phyloP scores from a whole-genome alignment of 2,797 vertebrate species.

The Myotis findleyi region DNA sequence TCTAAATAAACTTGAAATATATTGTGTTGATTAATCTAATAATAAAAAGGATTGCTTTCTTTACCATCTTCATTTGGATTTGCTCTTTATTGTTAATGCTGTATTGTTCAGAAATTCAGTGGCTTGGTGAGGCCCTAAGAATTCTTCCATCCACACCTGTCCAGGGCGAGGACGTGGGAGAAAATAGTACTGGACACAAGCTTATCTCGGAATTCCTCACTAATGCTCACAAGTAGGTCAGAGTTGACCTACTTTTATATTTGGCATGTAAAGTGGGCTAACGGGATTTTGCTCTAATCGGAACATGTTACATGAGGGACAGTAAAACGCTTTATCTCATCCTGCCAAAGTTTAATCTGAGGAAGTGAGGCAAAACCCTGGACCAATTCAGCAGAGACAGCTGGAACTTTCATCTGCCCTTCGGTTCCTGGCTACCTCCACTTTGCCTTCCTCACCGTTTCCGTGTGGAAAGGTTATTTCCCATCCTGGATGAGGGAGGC shows the following conservation, averaged over 20 bases:
- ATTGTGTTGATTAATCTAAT: not conserved
- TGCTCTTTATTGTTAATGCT: not conserved
- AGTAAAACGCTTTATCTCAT: constrained; percentile 75
- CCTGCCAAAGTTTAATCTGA: constrained; percentile 54
- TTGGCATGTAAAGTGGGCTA: not conserved
- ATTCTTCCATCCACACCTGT: not conserved
- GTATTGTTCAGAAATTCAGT: not conserved
- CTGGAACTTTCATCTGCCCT: constrained; percentile 68
- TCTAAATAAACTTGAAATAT: not conserved
- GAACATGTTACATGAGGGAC: not conserved
- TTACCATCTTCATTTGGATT: not conserved
- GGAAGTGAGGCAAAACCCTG: constrained; percentile 66
- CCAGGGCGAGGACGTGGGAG: not conserved
- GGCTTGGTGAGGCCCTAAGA: not conserved
- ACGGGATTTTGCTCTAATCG: not conserved
- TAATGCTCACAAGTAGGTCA: constrained; percentile 61
- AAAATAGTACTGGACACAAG: not conserved
- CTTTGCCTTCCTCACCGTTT: constrained; percentile 37
- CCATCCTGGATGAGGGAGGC: constrained; percentile 41
- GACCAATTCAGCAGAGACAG: constrained; percentile 28
- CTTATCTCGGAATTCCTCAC: constrained; percentile 19
- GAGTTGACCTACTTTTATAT: constrained; percentile 19
- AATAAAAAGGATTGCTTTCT: not conserved
- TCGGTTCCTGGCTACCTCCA: constrained; percentile 55
- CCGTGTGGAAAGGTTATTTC: constrained; percentile 46